Evolutionary conservation across 2,797 vertebrate species (phyloP).

Genomic region (Scolopax rusticola): DNA sequence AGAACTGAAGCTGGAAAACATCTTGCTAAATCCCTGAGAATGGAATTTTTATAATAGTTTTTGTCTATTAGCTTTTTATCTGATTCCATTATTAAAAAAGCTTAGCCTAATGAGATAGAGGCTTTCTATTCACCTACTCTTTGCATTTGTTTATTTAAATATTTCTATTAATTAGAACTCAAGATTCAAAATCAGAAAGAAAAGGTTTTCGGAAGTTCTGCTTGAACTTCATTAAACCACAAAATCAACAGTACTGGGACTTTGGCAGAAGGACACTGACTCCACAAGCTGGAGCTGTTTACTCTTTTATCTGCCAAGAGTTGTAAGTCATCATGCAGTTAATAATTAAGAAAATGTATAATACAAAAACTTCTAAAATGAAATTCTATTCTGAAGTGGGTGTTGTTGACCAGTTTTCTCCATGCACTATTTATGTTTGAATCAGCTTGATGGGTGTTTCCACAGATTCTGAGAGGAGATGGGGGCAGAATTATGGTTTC

Average conservation of each 20-base stretch:
- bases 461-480: not conserved
- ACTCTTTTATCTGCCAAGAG: conserved; percentile 4
- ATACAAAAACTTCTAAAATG: not conserved
- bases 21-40: not conserved
- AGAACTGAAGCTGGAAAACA: conserved; percentile 50
- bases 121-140: not conserved
- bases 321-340: not conserved
- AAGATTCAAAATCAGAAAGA: not conserved
- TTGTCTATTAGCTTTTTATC: conserved; percentile 48
- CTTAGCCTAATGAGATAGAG: not conserved
- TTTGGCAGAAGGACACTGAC: not conserved
- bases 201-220: not conserved
- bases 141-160: not conserved
- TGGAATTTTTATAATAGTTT: conserved; percentile 21
- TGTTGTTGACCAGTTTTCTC: not conserved
- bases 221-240: not conserved
- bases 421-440: not conserved
- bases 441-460: conserved; percentile 20
- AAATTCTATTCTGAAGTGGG: not conserved
- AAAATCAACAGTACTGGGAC: not conserved
- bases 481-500: not conserved
- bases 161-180: not conserved
- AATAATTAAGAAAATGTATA: not conserved
- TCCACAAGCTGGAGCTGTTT: conserved; percentile 22
- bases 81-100: conserved; percentile 4